Evolutionary conservation across 2,888 invertebrate genomes (phyloP).

Genomic region (Enchytraeus crypticus): DNA sequence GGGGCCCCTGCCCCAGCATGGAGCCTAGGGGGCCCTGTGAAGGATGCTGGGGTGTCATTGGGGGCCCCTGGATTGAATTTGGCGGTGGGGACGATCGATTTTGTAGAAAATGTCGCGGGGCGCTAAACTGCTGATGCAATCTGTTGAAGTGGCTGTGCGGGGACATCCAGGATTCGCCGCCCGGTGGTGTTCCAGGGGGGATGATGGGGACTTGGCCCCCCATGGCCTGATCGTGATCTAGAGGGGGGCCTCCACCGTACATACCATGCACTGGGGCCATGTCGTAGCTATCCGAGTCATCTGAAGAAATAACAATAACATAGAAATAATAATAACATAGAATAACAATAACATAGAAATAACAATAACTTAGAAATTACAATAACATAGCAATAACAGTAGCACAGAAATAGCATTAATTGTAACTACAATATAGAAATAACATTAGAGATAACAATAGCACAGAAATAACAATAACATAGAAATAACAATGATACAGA

Average conservation of each 20-base stretch:
- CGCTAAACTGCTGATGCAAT: not conserved
- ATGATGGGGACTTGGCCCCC: slow-evolving; percentile 39
- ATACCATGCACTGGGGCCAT: slow-evolving; percentile 17
- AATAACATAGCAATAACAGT: too few species aligned
- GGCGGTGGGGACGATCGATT: slow-evolving; percentile 7
- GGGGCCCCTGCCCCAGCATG: not conserved
- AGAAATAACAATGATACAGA: too few species aligned
- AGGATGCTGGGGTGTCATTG: slow-evolving; percentile 1
- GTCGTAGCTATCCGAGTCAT: slow-evolving; percentile 24
- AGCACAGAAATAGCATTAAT: too few species aligned
- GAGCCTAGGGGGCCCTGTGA: not conserved
- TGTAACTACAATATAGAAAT: too few species aligned
- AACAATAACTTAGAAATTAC: not conserved
- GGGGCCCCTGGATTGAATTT: not conserved
- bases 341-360: not conserved
- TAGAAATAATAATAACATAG: not conserved
- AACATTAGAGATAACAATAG: too few species aligned
- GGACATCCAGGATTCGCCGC: slow-evolving; percentile 30
- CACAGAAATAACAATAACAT: too few species aligned
- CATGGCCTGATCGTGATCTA: slow-evolving; percentile 41
- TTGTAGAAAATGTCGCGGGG: not conserved
- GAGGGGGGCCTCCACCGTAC: slow-evolving; percentile 27
- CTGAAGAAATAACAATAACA: slow-evolving; percentile 8
- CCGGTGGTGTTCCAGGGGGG: slow-evolving; percentile 38
- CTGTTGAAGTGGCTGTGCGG: slow-evolving; percentile 13